Conservation (phyloP, 2,113 vertebrate genomes). For the Sula dactylatra region DNA sequence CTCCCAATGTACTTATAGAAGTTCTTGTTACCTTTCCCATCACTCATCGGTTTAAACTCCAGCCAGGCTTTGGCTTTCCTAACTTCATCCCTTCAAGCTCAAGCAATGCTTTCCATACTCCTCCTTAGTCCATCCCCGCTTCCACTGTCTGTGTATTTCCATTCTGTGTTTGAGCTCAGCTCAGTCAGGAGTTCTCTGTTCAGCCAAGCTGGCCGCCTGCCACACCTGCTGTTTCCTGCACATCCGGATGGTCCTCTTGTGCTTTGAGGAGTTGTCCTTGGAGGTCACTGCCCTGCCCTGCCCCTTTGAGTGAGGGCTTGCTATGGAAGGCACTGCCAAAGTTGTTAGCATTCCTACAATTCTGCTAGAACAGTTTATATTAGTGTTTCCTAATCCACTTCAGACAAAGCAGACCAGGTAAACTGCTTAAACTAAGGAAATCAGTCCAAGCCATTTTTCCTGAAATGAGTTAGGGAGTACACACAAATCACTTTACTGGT, state of each 20-base stretch:
- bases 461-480: not conserved
- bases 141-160: not conserved
- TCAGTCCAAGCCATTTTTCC: not conserved
- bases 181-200: not conserved
- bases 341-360: not conserved
- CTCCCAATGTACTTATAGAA: not conserved
- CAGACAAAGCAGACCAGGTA: not conserved
- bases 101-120: not conserved
- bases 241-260: not conserved
- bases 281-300: not conserved
- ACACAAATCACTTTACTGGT: not conserved
- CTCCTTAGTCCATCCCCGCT: not conserved
- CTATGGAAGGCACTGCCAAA: not conserved
- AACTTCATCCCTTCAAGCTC: not conserved
- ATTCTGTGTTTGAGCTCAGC: not conserved
- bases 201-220: not conserved
- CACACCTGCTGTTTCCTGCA: constrained; percentile 42
- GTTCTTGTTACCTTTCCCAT: not conserved
- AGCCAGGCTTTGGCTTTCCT: not conserved
- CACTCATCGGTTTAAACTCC: not conserved
- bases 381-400: constrained; percentile 1
- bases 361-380: constrained; percentile 3
- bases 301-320: not conserved
- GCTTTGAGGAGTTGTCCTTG: not conserved
- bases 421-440: not conserved